Conservation (phyloP, 2,888 invertebrate species). For the Leucophora obtusa region DNA sequence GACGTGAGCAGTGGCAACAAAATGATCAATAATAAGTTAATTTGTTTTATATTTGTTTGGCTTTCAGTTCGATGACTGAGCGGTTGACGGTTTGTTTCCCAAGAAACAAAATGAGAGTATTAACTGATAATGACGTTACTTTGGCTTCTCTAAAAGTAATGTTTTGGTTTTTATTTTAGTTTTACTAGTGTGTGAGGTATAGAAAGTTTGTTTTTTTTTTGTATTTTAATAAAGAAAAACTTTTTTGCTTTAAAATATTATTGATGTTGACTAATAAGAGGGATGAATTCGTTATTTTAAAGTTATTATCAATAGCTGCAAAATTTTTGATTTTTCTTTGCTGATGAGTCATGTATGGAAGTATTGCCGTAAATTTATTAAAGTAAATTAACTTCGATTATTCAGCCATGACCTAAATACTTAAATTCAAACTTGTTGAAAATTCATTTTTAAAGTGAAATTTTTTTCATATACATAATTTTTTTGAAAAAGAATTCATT, state of each 20-base stretch:
- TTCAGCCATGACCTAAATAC: no score
- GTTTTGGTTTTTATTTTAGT: neutral
- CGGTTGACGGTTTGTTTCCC: neutral
- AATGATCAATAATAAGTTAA: slow-evolving; percentile 18
- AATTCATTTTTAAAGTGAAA: no score
- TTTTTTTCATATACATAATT: no score
- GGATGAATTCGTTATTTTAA: no score
- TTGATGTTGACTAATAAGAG: neutral
- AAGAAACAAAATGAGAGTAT: neutral
- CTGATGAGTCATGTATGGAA: no score
- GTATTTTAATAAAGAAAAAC: neutral
- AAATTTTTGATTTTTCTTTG: no score
- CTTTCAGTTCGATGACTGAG: neutral
- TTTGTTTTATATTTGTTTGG: slow-evolving; percentile 2
- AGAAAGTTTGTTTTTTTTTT: neutral
- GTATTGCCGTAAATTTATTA: no score
- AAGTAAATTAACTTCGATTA: no score
- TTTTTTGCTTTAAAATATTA: neutral
- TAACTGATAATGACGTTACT: slow-evolving; percentile 38
- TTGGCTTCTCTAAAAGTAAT: slow-evolving; percentile 50
- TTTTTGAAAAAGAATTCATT: no score
- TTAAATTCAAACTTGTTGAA: no score
- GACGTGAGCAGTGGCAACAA: neutral
- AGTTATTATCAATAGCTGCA: no score
- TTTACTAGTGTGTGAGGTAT: neutral